These are phyloP conservation scores for Macroglossus sobrinus DNA, from an alignment of 2,113 vertebrate species.

Conservation along the genomic window DNA sequence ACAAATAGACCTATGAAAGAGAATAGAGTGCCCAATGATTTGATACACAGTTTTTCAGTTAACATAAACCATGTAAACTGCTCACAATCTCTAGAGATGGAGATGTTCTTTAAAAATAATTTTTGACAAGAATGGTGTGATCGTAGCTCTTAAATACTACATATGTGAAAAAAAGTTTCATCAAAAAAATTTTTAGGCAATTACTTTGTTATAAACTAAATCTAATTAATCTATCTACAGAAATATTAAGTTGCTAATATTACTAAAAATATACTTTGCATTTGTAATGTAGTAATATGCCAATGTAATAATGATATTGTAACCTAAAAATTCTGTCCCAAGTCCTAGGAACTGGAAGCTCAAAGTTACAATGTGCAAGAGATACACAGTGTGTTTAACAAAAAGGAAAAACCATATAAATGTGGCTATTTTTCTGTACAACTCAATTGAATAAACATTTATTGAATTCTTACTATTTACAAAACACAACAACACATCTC, in stretches of 20 bases:
- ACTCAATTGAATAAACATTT: not conserved
- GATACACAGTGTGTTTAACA: not conserved
- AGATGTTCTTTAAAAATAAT: not conserved
- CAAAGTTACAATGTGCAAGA: not conserved
- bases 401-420: not conserved
- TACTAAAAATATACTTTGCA: not conserved
- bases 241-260: not conserved
- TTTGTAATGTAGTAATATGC: not conserved
- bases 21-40: not conserved
- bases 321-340: not conserved
- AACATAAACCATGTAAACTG: constrained; percentile 4
- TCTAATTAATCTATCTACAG: not conserved
- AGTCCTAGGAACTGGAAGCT: not conserved
- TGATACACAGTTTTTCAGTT: not conserved
- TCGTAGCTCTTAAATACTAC: not conserved
- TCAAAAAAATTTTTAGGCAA: not conserved
- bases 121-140: not conserved
- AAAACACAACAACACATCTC: not conserved
- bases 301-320: not conserved
- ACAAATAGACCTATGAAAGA: not conserved
- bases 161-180: not conserved
- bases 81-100: not conserved
- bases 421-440: not conserved
- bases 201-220: not conserved
- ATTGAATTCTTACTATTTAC: not conserved